Percentiles rank a stretch among this genome's conserved stretches.
phyloP scores from a whole-genome alignment of 2,113 vertebrate species.

The Hydrochoerus hydrochaeris region DNA sequence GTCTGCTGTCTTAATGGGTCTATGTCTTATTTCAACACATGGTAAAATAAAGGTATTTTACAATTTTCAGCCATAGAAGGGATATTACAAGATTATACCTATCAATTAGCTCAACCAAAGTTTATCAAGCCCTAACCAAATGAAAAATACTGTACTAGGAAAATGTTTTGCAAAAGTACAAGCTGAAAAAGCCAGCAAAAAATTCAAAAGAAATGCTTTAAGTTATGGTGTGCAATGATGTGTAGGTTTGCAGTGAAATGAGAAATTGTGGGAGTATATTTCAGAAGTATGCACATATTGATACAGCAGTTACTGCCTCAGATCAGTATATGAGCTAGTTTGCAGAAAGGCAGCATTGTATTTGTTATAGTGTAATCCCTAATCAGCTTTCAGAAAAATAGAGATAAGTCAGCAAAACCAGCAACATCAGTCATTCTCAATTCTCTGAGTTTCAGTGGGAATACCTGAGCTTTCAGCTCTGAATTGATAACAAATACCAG shows the following conservation, averaged over 20 bases:
- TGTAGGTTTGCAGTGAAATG: not conserved
- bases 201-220: not conserved
- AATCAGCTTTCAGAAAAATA: not conserved
- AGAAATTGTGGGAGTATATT: not conserved
- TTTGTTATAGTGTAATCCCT: not conserved
- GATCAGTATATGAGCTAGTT: not conserved
- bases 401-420: not conserved
- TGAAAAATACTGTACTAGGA: not conserved
- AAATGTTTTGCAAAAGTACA: not conserved
- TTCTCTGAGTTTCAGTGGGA: not conserved
- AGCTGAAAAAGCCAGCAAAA: conserved; percentile 11
- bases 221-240: not conserved
- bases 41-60: conserved; percentile 31
- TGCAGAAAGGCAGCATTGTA: not conserved
- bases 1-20: not conserved
- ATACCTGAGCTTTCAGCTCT: not conserved
- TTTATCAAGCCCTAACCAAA: not conserved
- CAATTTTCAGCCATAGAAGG: not conserved
- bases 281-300: not conserved
- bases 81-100: not conserved
- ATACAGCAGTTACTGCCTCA: not conserved
- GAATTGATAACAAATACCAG: conserved; percentile 11
- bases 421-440: not conserved
- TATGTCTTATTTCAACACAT: not conserved
- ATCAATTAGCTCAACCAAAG: not conserved